These are phyloP conservation scores for Astyanax mexicanus DNA, from an alignment of 2,797 vertebrate species.

Conservation along the genomic window DNA sequence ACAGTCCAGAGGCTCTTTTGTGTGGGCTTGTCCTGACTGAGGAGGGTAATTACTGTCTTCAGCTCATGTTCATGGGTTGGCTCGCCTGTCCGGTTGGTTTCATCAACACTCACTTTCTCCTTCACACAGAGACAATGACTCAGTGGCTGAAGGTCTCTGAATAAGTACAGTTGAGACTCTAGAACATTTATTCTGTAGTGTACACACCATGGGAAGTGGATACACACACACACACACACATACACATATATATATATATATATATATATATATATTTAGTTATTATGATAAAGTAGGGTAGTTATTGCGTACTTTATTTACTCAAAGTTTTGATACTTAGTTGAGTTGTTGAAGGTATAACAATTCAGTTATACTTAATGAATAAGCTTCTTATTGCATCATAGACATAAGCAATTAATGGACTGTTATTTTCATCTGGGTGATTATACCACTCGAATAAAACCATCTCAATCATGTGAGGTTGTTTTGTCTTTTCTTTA, in stretches of 20 bases:
- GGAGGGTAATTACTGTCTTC: conserved; percentile 41
- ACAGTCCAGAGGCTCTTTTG: conserved; percentile 34
- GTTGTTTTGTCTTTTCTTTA: neutral
- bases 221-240: too few relatives aligned
- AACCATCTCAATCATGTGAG: conserved; percentile 14
- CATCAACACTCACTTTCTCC: conserved; percentile 36
- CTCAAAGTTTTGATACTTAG: conserved; percentile 45
- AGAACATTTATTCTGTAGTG: conserved; percentile 43
- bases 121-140: conserved; percentile 23
- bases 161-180: conserved; percentile 6
- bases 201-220: conserved; percentile 52
- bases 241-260: too few relatives aligned
- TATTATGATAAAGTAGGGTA: conserved; percentile 50
- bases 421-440: conserved; percentile 18
- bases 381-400: conserved; percentile 78
- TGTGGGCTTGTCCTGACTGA: conserved; percentile 42
- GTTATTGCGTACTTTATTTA: conserved; percentile 36
- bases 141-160: conserved; percentile 8
- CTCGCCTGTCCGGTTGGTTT: conserved; percentile 24
- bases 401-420: conserved; percentile 64
- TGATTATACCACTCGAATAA: conserved; percentile 45
- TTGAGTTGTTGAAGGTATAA: conserved; percentile 61
- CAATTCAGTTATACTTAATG: too few relatives aligned
- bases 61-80: conserved; percentile 34
- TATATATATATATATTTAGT: conserved; percentile 32